These are phyloP conservation scores for Heterodera carotae DNA, from an alignment of 1,140 invertebrate genomes.

Conservation along the genomic window DNA sequence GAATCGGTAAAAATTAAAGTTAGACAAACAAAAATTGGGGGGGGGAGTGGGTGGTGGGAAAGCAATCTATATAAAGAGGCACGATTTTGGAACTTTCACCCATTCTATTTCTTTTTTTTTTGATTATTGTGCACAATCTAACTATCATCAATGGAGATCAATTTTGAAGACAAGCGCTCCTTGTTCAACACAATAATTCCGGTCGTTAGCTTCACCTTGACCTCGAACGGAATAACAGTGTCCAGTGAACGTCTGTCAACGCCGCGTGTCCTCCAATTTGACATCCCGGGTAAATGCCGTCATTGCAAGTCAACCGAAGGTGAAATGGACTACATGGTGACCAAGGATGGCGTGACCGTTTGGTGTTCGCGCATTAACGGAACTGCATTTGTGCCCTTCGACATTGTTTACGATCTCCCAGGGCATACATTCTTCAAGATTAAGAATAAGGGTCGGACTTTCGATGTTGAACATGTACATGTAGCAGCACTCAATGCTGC, in stretches of 20 bases:
- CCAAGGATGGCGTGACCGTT: constrained; percentile 10
- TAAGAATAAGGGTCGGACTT: constrained; percentile 3
- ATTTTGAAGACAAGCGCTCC: neutral
- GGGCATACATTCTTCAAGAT: constrained; percentile 18
- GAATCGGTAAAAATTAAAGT: too few species aligned
- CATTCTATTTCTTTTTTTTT: too few species aligned
- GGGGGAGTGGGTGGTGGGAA: too few species aligned
- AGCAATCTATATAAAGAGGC: too few species aligned
- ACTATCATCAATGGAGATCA: constrained; percentile 5
- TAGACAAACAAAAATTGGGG: too few species aligned
- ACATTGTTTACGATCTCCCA: constrained; percentile 7
- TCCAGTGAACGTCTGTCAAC: neutral
- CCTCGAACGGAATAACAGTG: neutral
- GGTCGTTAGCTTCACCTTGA: neutral
- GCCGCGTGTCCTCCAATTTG: neutral
- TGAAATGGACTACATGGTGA: constrained; percentile 6
- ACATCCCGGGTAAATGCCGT: neutral
- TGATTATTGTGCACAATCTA: too few species aligned
- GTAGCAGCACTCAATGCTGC: neutral
- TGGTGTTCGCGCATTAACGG: constrained; percentile 1
- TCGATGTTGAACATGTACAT: neutral
- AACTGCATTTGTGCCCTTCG: constrained; percentile 4
- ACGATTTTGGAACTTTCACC: too few species aligned
- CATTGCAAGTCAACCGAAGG: constrained; percentile 12
- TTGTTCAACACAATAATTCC: neutral